A percentile compares a stretch with the other conserved stretches of the same genome.
Evolutionary conservation across 35 echinoderm and acorn worm species (phyloP).

Genomic region (Heliocidaris erythrogramma): DNA sequence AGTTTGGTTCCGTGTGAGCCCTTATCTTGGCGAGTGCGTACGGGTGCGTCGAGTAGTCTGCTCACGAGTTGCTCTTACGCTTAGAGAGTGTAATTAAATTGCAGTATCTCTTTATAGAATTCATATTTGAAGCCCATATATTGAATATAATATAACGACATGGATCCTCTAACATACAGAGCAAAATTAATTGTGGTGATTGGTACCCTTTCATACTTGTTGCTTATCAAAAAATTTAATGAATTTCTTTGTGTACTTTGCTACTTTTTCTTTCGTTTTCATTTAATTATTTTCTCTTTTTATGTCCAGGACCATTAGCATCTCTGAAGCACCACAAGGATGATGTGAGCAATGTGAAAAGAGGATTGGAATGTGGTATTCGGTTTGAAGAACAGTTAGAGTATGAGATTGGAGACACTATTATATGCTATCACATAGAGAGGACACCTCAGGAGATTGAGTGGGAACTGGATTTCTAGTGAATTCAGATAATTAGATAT

Average conservation of each 20-base stretch:
- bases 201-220: too few species aligned
- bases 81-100: too few species aligned
- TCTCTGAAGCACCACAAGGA: slow-evolving; percentile 95
- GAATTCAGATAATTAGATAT: background rate
- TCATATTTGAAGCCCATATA: too few species aligned
- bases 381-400: slow-evolving; percentile 79
- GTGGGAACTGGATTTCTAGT: slow-evolving; percentile 91
- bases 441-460: slow-evolving; percentile 72
- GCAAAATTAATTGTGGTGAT: too few species aligned
- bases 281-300: background rate
- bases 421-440: slow-evolving; percentile 74
- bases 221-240: background rate
- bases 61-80: too few species aligned
- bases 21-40: too few species aligned
- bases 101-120: too few species aligned
- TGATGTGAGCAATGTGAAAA: slow-evolving; percentile 74
- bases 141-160: too few species aligned
- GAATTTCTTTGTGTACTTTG: background rate
- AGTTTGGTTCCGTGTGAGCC: too few species aligned
- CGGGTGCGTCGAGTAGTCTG: too few species aligned
- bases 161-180: too few species aligned
- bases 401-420: slow-evolving; percentile 74
- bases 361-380: slow-evolving; percentile 94
- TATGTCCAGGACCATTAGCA: slow-evolving; percentile 70
- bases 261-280: background rate